Conservation (phyloP, 2,113 vertebrate genomes). For the Corythornis madagascariensis region DNA sequence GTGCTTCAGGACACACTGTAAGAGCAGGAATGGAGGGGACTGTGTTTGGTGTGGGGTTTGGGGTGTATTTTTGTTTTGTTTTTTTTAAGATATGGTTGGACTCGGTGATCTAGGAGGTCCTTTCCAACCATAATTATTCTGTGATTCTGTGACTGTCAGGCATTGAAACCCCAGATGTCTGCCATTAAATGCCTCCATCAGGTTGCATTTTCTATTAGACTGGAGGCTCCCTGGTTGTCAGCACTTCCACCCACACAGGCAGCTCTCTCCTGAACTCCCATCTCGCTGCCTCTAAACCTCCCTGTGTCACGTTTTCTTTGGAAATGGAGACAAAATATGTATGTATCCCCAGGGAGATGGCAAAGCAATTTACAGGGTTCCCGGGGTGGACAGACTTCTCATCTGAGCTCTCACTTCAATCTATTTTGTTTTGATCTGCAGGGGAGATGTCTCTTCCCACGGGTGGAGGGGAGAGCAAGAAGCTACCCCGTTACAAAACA, state of each 20-base stretch:
- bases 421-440: not conserved
- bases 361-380: slow-evolving; percentile 6
- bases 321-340: not conserved
- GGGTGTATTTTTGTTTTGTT: no score
- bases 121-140: no score
- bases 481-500: not conserved
- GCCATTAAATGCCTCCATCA: not conserved
- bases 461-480: not conserved
- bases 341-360: not conserved
- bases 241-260: not conserved
- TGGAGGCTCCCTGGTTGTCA: slow-evolving; percentile 20
- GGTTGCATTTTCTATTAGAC: slow-evolving; percentile 30
- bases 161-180: not conserved
- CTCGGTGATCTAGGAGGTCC: no score
- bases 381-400: not conserved
- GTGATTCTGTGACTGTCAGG: not conserved
- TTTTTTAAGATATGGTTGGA: no score
- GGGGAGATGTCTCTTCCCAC: not conserved
- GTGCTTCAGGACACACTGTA: no score
- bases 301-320: not conserved
- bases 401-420: not conserved
- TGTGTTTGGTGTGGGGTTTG: no score
- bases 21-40: no score
- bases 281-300: not conserved
- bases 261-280: slow-evolving; percentile 1